phyloP scores from a whole-genome alignment of 1,140 invertebrate genomes.

The Conopomorpha cramerella region DNA sequence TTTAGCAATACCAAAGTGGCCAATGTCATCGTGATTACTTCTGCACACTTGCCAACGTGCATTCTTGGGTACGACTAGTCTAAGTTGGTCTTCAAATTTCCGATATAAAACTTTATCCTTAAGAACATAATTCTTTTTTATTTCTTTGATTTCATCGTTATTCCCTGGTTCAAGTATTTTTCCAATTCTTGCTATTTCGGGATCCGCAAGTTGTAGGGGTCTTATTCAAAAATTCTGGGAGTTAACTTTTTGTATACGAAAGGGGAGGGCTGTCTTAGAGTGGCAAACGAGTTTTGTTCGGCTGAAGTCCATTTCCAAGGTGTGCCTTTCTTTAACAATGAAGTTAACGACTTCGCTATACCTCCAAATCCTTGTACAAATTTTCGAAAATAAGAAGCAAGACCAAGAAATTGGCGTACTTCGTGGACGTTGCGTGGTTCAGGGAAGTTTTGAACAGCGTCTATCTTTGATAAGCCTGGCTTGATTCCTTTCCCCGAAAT shows the following conservation, averaged over 20 bases:
- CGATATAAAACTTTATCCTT: neutral
- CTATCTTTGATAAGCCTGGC: neutral
- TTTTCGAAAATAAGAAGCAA: conserved; percentile 11
- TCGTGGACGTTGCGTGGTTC: conserved; percentile 9
- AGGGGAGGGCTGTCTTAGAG: too few species aligned
- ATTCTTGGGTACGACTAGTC: neutral
- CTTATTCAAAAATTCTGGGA: too few species aligned
- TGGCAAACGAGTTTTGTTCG: neutral
- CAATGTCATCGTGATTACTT: neutral
- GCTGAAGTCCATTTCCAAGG: conserved; percentile 6
- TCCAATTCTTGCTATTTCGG: neutral
- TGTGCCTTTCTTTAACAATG: conserved; percentile 10
- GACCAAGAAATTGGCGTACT: conserved; percentile 2
- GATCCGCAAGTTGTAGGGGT: neutral
- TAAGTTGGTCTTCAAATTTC: neutral
- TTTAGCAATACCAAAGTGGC: neutral
- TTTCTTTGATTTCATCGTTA: neutral
- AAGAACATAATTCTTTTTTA: neutral
- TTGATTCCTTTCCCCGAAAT: neutral
- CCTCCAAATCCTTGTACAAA: conserved; percentile 13
- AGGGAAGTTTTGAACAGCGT: conserved; percentile 5
- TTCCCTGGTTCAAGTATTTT: neutral
- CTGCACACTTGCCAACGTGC: neutral
- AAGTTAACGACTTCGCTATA: conserved; percentile 12
- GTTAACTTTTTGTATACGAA: too few species aligned